Percentiles rank a stretch among this genome's conserved stretches.
Evolutionary conservation across 1,140 invertebrate genomes (phyloP).

Genomic region (Trichonephila clavata): DNA sequence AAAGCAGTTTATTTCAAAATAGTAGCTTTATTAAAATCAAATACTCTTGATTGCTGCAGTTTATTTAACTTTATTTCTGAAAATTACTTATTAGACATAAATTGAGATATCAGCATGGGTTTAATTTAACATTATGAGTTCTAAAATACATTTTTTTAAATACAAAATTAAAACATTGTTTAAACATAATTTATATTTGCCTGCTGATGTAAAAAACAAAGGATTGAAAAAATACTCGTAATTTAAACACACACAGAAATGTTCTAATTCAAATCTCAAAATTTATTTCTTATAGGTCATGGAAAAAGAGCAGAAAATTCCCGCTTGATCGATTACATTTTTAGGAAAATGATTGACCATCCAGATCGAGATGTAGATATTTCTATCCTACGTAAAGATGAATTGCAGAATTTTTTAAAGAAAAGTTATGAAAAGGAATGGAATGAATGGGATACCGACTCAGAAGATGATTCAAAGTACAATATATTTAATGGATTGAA

Average conservation of each 20-base stretch:
- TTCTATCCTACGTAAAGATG: background rate
- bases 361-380: background rate
- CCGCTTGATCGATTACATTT: conserved; percentile 1
- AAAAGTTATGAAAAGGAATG: background rate
- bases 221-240: too few species aligned
- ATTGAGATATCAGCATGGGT: too few species aligned
- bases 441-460: background rate
- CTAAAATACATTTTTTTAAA: too few species aligned
- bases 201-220: too few species aligned
- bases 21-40: too few species aligned
- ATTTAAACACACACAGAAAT: background rate
- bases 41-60: too few species aligned
- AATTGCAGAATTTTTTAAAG: background rate
- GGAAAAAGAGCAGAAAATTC: conserved; percentile 35
- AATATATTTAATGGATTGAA: background rate
- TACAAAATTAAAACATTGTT: too few species aligned
- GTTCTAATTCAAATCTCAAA: background rate
- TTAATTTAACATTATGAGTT: too few species aligned
- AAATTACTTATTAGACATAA: too few species aligned
- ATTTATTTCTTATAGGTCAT: conserved; percentile 28
- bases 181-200: too few species aligned
- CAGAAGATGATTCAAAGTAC: background rate
- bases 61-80: too few species aligned
- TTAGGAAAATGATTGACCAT: background rate
- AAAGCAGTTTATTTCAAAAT: too few species aligned